Base-by-base conservation (phyloP, 2,113 vertebrate species). In the Chaenogobius annularis region DNA sequence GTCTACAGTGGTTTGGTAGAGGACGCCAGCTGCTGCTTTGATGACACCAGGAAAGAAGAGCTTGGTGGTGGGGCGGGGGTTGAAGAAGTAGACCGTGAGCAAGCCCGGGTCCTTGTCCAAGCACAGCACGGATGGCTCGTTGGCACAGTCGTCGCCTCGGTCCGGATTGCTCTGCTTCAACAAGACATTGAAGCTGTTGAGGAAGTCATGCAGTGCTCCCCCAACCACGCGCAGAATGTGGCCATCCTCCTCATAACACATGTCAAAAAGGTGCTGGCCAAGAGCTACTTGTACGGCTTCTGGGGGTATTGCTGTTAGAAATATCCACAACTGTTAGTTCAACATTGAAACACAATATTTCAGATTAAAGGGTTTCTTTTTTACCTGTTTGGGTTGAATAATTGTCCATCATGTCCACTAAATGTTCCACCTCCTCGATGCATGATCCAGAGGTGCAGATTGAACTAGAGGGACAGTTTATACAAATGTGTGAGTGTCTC, bases 101-200 rank as follows among this genome's bases (percentile, higher is more conserved):
- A 96, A 94, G 70, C 95, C 92, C 1, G 93, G 93, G 84, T 97
- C 97, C 86, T 97, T 96, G 85, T 99, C 97, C 89, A 99, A 91
- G 87, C 97, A 98, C 65, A 99, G 92, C 83, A 99, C 96, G 8
- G 97, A 99, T 2, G 94, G 93, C 7, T 97, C 94, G 80, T 95
- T 95, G 93, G 93, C 84, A 88, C 88, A 87, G 87, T 92, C 75
- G 31, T 58, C 20, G 3, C 46, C 77, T 58, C 82, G 78, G 62
- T 84, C 88, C 0, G 81, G 75, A 62, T 74, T 85, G 86, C 96
- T 95, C 83, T 98, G 96, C 80, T 96, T 98, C 86, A 99, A 87
- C 73, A 99, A 93, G 69, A 97, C 96, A 69, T 96, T 96, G 89
- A 99, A 98, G 87, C 98, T 99, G 85, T 99, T 99, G 79, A 99